Conservation (phyloP, 1,140 invertebrate species). For the Sycobia sp. region DNA sequence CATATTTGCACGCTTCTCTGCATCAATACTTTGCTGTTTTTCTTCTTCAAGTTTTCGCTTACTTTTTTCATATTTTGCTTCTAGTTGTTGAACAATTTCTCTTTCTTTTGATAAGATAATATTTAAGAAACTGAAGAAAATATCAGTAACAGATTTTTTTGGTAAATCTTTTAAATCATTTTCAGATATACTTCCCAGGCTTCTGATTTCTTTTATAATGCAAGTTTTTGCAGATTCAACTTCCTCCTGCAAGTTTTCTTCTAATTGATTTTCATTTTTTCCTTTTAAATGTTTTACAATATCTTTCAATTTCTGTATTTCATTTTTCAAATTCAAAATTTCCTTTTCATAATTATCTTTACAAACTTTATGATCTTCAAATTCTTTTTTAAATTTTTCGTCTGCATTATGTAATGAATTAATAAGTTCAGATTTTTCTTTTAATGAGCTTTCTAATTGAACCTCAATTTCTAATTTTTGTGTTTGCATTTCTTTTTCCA, state of each 20-base stretch:
- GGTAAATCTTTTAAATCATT: conserved; percentile 24
- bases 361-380: conserved; percentile 29
- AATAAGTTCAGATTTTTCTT: conserved; percentile 17
- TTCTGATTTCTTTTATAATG: conserved; percentile 50
- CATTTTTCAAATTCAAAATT: conserved; percentile 42
- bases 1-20: conserved; percentile 39
- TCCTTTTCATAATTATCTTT: conserved; percentile 38
- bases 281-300: conserved; percentile 5
- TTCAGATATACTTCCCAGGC: conserved; percentile 34
- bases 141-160: conserved; percentile 39
- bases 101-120: conserved; percentile 48
- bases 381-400: conserved; percentile 12
- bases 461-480: conserved; percentile 38
- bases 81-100: conserved; percentile 46
- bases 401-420: neutral
- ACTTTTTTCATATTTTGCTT: conserved; percentile 33
- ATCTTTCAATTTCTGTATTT: conserved; percentile 38
- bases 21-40: conserved; percentile 43
- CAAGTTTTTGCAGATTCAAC: conserved; percentile 36
- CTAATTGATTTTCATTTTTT: conserved; percentile 17
- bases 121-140: conserved; percentile 45
- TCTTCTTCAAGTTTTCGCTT: conserved; percentile 44
- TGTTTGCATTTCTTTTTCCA: conserved; percentile 20
- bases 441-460: conserved; percentile 20
- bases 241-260: conserved; percentile 36